These are phyloP conservation scores for Noctua janthina DNA, from an alignment of 2,888 invertebrate genomes.

Conservation along the genomic window DNA sequence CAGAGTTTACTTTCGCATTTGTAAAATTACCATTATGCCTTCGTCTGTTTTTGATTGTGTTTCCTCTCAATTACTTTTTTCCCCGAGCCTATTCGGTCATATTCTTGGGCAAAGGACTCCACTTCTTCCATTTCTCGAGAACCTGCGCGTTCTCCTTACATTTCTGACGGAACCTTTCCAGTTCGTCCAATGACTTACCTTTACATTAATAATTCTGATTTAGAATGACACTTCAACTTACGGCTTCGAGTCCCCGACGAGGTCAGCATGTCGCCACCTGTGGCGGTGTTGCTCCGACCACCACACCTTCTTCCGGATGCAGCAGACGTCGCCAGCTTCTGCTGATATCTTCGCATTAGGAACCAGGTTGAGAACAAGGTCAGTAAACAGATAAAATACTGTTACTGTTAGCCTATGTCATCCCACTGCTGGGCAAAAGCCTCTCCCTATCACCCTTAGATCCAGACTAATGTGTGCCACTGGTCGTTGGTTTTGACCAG, in stretches of 20 bases:
- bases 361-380: conserved; percentile 95
- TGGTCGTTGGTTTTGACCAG: not conserved
- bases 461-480: not conserved
- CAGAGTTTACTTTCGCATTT: not conserved
- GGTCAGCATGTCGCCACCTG: conserved; percentile 97
- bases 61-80: not conserved
- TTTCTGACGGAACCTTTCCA: not conserved
- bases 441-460: not conserved
- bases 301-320: conserved; percentile 97
- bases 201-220: conserved; percentile 2
- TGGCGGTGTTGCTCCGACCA: conserved; percentile 99
- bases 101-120: not conserved
- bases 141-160: not conserved
- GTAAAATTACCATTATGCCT: not conserved
- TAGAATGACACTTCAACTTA: conserved; percentile 98
- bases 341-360: conserved; percentile 95
- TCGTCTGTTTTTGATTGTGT: not conserved
- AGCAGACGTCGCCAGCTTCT: conserved; percentile 94
- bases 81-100: not conserved
- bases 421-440: not conserved
- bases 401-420: not conserved
- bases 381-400: conserved; percentile 51
- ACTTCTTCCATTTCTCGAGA: not conserved
- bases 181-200: not conserved
- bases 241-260: conserved; percentile 98